Percentiles rank a stretch among this genome's conserved stretches.
phyloP scores from a whole-genome alignment of 2,797 vertebrate species.

The Myotis planiceps region DNA sequence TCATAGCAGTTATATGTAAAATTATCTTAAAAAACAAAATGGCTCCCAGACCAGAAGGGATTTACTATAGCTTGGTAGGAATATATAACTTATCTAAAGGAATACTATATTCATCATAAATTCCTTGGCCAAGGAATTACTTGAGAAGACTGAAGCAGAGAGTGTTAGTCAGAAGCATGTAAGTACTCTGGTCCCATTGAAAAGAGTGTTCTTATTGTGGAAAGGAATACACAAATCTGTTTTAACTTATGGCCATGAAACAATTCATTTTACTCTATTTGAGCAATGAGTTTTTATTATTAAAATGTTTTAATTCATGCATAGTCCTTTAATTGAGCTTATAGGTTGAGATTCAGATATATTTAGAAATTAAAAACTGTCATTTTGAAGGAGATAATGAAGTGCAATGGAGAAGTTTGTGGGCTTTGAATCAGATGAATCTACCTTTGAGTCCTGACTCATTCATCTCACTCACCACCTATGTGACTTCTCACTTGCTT shows the following conservation, averaged over 20 bases:
- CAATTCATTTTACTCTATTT: too few relatives aligned
- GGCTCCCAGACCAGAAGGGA: not conserved
- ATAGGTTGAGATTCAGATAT: constrained; percentile 4
- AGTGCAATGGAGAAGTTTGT: not conserved
- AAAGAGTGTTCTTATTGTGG: too few relatives aligned
- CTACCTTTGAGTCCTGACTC: not conserved
- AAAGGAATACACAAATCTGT: too few relatives aligned
- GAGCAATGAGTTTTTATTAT: constrained; percentile 29
- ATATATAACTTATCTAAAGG: not conserved
- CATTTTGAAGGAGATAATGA: not conserved
- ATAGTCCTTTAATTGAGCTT: not conserved
- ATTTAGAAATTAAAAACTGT: constrained; percentile 16
- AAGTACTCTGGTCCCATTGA: too few relatives aligned
- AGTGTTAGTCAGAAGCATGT: too few relatives aligned
- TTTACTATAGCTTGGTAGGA: not conserved
- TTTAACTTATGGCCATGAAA: too few relatives aligned
- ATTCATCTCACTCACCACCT: not conserved
- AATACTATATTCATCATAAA: constrained; percentile 2
- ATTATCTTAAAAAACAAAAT: not conserved
- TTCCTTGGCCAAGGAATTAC: not conserved
- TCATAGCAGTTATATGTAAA: not conserved
- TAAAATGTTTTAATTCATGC: constrained; percentile 33
- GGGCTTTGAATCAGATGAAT: not conserved
- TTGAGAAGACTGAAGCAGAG: not conserved
- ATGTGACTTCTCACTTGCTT: not conserved